Conservation (phyloP, 1,140 invertebrate genomes). For the Magallana ariakensis region DNA sequence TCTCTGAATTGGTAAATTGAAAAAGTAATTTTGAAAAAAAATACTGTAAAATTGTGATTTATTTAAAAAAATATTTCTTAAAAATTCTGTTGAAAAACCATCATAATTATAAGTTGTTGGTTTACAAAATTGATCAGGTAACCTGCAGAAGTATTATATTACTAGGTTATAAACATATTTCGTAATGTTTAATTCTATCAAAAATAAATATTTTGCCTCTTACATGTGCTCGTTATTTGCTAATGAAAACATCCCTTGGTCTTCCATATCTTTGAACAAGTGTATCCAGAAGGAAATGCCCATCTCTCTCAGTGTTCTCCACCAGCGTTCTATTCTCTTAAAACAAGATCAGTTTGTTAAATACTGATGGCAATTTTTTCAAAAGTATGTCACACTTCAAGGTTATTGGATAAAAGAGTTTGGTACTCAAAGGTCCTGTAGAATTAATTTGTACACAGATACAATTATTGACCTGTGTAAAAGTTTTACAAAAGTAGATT, state of each 20-base stretch:
- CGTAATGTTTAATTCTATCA: neutral
- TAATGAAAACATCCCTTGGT: conserved; percentile 22
- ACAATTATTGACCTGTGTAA: neutral
- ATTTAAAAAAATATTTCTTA: too few species aligned
- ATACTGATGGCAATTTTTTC: too few species aligned
- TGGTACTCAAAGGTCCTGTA: too few species aligned
- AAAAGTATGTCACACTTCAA: too few species aligned
- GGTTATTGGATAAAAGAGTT: too few species aligned
- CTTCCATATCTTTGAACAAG: conserved; percentile 32
- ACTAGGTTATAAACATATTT: neutral
- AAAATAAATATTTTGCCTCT: neutral
- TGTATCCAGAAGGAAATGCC: conserved; percentile 16
- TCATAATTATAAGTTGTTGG: too few species aligned
- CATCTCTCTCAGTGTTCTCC: conserved; percentile 32
- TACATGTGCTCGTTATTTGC: conserved; percentile 32
- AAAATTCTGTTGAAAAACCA: too few species aligned
- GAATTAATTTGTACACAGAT: too few species aligned
- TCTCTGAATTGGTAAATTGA: too few species aligned
- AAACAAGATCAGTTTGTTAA: neutral
- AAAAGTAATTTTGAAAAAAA: too few species aligned
- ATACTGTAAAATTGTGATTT: too few species aligned
- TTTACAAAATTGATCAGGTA: neutral
- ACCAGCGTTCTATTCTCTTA: conserved; percentile 19
- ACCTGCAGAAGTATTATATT: neutral
- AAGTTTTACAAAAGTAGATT: neutral